These are phyloP conservation scores for Ascaphus truei DNA, from an alignment of 2,113 vertebrate species.

Conservation along the genomic window DNA sequence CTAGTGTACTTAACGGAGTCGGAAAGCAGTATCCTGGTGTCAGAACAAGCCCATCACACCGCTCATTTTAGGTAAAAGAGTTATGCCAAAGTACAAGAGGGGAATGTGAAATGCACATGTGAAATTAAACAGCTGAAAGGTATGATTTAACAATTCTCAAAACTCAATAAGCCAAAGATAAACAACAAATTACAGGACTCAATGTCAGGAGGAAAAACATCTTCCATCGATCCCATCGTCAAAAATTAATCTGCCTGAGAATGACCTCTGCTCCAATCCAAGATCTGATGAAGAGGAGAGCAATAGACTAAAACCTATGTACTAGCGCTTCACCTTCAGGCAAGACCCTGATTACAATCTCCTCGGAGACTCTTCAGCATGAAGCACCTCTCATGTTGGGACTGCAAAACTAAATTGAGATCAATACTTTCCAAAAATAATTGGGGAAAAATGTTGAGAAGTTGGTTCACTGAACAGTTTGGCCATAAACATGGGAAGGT, in stretches of 20 bases:
- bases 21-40: slow-evolving; percentile 67
- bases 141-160: slow-evolving; percentile 91
- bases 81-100: slow-evolving; percentile 72
- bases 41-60: slow-evolving; percentile 62
- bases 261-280: slow-evolving; percentile 74
- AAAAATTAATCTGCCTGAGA: slow-evolving; percentile 85
- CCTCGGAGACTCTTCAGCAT: slow-evolving; percentile 72
- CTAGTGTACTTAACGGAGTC: slow-evolving; percentile 73
- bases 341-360: slow-evolving; percentile 77
- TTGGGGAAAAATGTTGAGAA: slow-evolving; percentile 77
- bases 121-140: slow-evolving; percentile 92
- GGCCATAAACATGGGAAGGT: slow-evolving; percentile 66
- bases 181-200: slow-evolving; percentile 89
- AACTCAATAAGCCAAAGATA: slow-evolving; percentile 88
- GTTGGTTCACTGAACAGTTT: slow-evolving; percentile 57
- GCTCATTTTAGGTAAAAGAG: slow-evolving; percentile 69
- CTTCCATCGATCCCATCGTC: slow-evolving; percentile 83
- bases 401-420: slow-evolving; percentile 80
- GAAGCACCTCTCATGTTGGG: slow-evolving; percentile 73
- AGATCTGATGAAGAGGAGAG: slow-evolving; percentile 73
- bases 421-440: slow-evolving; percentile 86
- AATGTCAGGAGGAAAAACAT: slow-evolving; percentile 74
- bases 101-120: slow-evolving; percentile 69
- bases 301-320: slow-evolving; percentile 67
- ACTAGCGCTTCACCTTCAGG: slow-evolving; percentile 71